phyloP scores from a whole-genome alignment of 1,140 invertebrate species.

The Whitmania pigra region DNA sequence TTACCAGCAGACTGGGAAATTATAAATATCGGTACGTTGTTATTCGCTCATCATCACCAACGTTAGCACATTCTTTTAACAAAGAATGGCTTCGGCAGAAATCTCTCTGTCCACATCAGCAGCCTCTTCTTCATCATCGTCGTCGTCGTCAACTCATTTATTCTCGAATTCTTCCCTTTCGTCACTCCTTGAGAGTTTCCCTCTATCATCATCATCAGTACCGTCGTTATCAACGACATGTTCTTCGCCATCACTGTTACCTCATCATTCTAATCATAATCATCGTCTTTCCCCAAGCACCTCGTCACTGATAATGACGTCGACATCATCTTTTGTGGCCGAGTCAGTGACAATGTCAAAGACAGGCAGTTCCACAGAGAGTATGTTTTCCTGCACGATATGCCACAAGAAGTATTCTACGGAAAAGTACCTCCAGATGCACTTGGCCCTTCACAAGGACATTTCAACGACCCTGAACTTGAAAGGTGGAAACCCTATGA shows the following conservation, averaged over 20 bases:
- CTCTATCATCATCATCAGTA: not conserved
- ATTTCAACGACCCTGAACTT: not conserved
- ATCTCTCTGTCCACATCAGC: too few relatives aligned
- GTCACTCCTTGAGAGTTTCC: too few relatives aligned
- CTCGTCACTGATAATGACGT: too few relatives aligned
- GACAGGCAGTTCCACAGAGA: not conserved
- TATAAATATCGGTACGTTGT: too few relatives aligned
- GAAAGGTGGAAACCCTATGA: not conserved
- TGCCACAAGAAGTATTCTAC: constrained; percentile 21
- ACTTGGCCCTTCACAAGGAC: constrained; percentile 20
- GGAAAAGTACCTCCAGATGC: constrained; percentile 25
- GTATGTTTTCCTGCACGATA: constrained; percentile 16
- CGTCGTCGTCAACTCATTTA: too few relatives aligned
- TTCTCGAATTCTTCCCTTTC: too few relatives aligned
- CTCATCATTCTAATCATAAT: not conserved
- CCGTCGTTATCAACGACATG: not conserved
- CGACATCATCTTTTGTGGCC: too few relatives aligned
- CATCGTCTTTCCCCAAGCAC: not conserved
- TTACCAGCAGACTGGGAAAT: too few relatives aligned
- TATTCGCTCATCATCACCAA: too few relatives aligned
- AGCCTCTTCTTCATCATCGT: too few relatives aligned
- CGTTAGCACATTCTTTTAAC: too few relatives aligned
- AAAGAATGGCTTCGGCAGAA: too few relatives aligned
- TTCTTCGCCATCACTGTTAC: not conserved
- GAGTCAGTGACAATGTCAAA: not conserved